Evolutionary conservation across 2,797 vertebrate genomes (phyloP).

Genomic region (Pogoniulus pusillus): DNA sequence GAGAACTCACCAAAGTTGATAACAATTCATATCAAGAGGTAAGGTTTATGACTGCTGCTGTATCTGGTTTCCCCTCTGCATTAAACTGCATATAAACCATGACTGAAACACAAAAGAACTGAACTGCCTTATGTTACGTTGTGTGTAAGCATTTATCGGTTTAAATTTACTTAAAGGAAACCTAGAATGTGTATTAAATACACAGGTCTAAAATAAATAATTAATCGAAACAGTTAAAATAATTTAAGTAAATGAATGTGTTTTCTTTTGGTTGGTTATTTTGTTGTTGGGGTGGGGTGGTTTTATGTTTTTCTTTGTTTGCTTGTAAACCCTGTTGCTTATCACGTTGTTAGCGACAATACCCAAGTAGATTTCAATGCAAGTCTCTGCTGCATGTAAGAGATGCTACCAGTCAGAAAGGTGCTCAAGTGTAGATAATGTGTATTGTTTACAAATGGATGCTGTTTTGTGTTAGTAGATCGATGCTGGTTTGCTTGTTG

Average conservation of each 20-base stretch:
- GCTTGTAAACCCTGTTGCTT: not conserved
- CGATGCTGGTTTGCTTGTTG: not conserved
- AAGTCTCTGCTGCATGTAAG: not conserved
- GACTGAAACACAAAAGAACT: not conserved
- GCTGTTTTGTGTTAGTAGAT: not conserved
- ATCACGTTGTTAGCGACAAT: not conserved
- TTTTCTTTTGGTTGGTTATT: not conserved
- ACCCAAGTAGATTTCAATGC: not conserved
- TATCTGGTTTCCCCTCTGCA: not conserved
- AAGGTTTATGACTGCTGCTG: not conserved
- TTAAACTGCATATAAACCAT: not conserved
- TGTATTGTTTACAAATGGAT: not conserved
- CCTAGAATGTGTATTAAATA: not conserved
- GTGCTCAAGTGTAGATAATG: not conserved
- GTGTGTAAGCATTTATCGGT: not conserved
- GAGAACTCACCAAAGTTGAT: fast-evolving
- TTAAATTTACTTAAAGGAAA: not conserved
- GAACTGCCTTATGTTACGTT: not conserved
- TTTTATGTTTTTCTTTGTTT: not conserved
- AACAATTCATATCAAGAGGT: not conserved
- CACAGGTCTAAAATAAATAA: not conserved
- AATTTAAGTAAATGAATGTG: not conserved
- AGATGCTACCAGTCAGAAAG: not conserved
- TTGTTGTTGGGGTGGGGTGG: too few relatives aligned
- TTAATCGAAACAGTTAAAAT: not conserved